These are phyloP conservation scores for Netelia inedita DNA, from an alignment of 2,888 invertebrate species.

Conservation along the genomic window DNA sequence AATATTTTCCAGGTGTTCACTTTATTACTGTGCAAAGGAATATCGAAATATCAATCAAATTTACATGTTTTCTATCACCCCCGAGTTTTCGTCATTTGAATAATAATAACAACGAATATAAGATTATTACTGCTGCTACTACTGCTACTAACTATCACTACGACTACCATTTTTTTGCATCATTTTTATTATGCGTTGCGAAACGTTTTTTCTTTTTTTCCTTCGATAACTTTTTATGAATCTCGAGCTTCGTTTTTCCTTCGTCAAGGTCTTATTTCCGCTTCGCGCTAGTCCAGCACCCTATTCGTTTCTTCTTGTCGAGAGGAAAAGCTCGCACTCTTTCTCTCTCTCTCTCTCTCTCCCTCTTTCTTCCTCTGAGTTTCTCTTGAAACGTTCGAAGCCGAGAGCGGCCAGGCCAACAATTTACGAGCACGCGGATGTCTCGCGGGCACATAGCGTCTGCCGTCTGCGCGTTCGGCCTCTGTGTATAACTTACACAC, in stretches of 20 bases:
- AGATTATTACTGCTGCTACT: too few species aligned
- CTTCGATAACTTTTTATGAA: not conserved
- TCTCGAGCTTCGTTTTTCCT: constrained; percentile 16
- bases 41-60: too few species aligned
- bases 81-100: too few species aligned
- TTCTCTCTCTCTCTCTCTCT: not conserved
- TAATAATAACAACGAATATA: too few species aligned
- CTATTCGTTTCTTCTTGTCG: constrained; percentile 25
- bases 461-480: constrained; percentile 39
- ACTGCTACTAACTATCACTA: too few species aligned
- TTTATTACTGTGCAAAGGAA: too few species aligned
- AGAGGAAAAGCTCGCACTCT: constrained; percentile 30
- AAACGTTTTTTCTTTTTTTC: not conserved
- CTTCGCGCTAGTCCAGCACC: not conserved
- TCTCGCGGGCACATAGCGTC: constrained; percentile 62
- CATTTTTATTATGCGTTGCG: not conserved
- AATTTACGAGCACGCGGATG: constrained; percentile 68
- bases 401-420: constrained; percentile 54
- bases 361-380: not conserved
- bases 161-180: too few species aligned
- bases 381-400: constrained; percentile 28
- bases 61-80: too few species aligned
- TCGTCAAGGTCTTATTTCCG: constrained; percentile 29
- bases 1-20: too few species aligned
- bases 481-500: constrained; percentile 19